A percentile compares a stretch with the other conserved stretches of the same genome.
These are phyloP conservation scores for Anguilla marmorata DNA, from an alignment of 2,797 vertebrate genomes.

Conservation along the genomic window DNA sequence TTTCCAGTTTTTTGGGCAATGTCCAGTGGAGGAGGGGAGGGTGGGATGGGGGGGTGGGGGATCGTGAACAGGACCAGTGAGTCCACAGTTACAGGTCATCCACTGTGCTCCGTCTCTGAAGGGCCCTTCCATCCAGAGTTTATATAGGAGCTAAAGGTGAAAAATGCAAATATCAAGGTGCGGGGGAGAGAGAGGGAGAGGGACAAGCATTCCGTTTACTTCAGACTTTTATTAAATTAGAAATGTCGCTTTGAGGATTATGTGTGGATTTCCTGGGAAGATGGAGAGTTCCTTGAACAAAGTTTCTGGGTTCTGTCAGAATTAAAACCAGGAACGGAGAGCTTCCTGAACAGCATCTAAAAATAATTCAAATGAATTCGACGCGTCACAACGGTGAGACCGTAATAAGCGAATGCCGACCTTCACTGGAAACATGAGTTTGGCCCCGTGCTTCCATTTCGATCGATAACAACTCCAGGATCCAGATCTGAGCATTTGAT, in stretches of 20 bases:
- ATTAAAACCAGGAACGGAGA: not conserved
- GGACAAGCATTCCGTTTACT: slow-evolving; percentile 1
- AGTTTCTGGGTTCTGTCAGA: slow-evolving; percentile 17
- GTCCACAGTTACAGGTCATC: slow-evolving; percentile 21
- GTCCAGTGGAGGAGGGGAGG: slow-evolving; percentile 24
- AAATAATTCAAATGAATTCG: not conserved
- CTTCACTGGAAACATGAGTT: not conserved
- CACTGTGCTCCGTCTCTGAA: slow-evolving; percentile 19
- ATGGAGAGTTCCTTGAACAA: not conserved
- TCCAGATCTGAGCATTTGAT: no score
- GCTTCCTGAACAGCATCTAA: not conserved
- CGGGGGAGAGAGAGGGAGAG: not conserved
- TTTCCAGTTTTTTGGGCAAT: slow-evolving; percentile 19
- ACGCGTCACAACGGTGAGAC: no score
- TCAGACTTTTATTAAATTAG: not conserved
- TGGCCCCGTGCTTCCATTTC: not conserved
- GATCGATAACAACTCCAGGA: slow-evolving; percentile 3
- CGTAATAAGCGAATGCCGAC: not conserved
- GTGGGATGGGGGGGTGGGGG: not conserved
- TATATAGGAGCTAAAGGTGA: slow-evolving; percentile 21
- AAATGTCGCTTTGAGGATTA: not conserved
- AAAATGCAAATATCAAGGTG: slow-evolving; percentile 11
- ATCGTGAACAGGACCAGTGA: slow-evolving; percentile 38
- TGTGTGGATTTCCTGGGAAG: not conserved
- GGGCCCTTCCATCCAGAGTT: not conserved